Evolutionary conservation across 2,797 vertebrate species (phyloP).

Genomic region (Pseudochromis fuscus): DNA sequence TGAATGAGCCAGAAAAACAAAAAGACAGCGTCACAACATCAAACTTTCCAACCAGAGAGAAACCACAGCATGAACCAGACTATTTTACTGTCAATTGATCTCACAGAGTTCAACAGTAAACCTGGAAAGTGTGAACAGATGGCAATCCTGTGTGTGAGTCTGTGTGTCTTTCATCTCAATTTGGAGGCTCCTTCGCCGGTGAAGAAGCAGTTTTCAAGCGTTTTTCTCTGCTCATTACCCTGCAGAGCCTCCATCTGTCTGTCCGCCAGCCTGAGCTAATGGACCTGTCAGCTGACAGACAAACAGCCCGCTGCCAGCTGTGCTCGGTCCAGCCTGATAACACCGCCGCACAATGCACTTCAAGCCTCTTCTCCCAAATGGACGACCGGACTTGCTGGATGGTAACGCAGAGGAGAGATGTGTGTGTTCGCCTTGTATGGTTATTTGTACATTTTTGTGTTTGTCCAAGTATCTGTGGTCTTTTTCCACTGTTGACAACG

Average conservation of each 20-base stretch:
- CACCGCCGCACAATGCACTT: conserved; percentile 40
- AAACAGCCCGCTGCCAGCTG: conserved; percentile 76
- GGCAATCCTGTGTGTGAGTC: conserved; percentile 41
- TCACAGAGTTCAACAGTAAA: conserved; percentile 41
- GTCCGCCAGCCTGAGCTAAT: conserved; percentile 70
- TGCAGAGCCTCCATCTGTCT: conserved; percentile 75
- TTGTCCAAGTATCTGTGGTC: conserved; percentile 55
- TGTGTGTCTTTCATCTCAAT: conserved; percentile 44
- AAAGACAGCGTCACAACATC: conserved; percentile 7
- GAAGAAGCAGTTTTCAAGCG: conserved; percentile 36
- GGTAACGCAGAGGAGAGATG: conserved; percentile 21
- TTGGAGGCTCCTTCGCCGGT: conserved; percentile 31
- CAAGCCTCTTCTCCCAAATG: conserved; percentile 37
- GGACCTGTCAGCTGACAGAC: conserved; percentile 72
- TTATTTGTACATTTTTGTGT: conserved; percentile 69
- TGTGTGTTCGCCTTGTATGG: conserved; percentile 55
- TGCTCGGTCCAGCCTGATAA: conserved; percentile 67
- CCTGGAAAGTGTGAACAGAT: conserved; percentile 67
- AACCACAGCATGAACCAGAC: conserved; percentile 9
- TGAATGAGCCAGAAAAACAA: conserved; percentile 4
- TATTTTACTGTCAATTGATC: conserved; percentile 41
- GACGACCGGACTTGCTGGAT: conserved; percentile 30
- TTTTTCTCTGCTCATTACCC: conserved; percentile 73
- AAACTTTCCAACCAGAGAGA: neutral
- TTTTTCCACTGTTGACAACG: conserved; percentile 77